These are phyloP conservation scores for Stigmatopora nigra DNA, from an alignment of 2,113 vertebrate species.

Conservation along the genomic window DNA sequence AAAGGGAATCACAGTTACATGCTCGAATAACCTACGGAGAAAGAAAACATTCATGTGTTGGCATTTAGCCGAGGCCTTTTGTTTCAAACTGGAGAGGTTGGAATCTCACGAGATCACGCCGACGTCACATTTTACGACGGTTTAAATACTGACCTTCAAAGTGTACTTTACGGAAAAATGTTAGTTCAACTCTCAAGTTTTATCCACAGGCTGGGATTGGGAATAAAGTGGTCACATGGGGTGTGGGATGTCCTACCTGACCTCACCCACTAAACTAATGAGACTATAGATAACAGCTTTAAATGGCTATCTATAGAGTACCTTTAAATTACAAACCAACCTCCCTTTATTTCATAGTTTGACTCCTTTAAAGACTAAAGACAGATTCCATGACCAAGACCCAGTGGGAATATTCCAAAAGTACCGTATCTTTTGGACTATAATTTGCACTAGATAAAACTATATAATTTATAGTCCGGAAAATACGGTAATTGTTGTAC, in stretches of 20 bases:
- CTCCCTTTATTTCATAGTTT: background rate
- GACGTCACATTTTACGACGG: background rate
- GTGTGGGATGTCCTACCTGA: no score
- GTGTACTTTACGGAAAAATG: background rate
- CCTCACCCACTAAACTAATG: background rate
- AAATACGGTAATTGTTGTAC: conserved; percentile 14
- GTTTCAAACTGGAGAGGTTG: conserved; percentile 23
- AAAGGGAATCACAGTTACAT: conserved; percentile 36
- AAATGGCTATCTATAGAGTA: background rate
- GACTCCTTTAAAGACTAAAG: conserved; percentile 14
- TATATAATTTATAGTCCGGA: no score
- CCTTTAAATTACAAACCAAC: background rate
- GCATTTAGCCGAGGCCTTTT: conserved; percentile 49
- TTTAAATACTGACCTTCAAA: background rate
- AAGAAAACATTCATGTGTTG: conserved; percentile 46
- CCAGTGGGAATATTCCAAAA: conserved; percentile 9
- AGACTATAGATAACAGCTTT: background rate
- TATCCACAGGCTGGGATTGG: background rate
- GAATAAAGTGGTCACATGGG: no score
- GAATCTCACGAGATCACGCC: background rate
- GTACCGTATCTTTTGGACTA: conserved; percentile 5
- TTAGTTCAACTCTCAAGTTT: background rate
- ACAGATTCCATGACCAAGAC: conserved; percentile 6
- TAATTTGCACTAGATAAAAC: conserved; percentile 5
- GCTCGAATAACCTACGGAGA: conserved; percentile 46